These are phyloP conservation scores for Drosophila lini DNA, from an alignment of 1,140 invertebrate genomes.

Conservation along the genomic window DNA sequence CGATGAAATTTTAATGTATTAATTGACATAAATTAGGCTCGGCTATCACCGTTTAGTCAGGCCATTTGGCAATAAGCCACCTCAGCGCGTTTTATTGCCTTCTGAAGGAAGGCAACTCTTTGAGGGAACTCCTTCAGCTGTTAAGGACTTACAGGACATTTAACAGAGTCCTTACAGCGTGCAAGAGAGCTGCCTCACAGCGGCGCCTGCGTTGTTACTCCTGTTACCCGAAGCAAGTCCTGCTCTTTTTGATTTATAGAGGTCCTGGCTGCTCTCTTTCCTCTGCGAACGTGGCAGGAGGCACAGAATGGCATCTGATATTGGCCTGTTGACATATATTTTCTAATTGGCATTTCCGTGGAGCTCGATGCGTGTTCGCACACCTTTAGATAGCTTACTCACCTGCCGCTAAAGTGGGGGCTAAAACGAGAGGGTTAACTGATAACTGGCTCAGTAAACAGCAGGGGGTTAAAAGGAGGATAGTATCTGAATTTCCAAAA, in stretches of 20 bases:
- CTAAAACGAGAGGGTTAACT: background rate
- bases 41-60: constrained; percentile 46
- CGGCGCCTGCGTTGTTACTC: constrained; percentile 34
- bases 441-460: background rate
- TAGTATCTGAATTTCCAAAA: background rate
- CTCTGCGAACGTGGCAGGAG: background rate
- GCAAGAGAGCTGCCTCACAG: background rate
- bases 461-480: too few species aligned
- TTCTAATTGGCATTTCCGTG: constrained; percentile 75
- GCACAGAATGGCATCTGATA: constrained; percentile 41
- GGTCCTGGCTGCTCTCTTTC: constrained; percentile 25
- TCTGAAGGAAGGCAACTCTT: constrained; percentile 43
- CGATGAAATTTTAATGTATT: constrained; percentile 75
- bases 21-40: constrained; percentile 72
- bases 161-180: constrained; percentile 26
- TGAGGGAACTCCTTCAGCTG: constrained; percentile 2
- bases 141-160: constrained; percentile 7
- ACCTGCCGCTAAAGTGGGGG: background rate
- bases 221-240: constrained; percentile 18
- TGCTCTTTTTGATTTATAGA: constrained; percentile 38
- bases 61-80: constrained; percentile 71
- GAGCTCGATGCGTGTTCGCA: constrained; percentile 24
- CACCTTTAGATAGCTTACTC: constrained; percentile 14
- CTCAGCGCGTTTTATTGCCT: constrained; percentile 50
- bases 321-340: constrained; percentile 76